Conservation (phyloP, 2,797 vertebrate species). For the Acanthornis magna region DNA sequence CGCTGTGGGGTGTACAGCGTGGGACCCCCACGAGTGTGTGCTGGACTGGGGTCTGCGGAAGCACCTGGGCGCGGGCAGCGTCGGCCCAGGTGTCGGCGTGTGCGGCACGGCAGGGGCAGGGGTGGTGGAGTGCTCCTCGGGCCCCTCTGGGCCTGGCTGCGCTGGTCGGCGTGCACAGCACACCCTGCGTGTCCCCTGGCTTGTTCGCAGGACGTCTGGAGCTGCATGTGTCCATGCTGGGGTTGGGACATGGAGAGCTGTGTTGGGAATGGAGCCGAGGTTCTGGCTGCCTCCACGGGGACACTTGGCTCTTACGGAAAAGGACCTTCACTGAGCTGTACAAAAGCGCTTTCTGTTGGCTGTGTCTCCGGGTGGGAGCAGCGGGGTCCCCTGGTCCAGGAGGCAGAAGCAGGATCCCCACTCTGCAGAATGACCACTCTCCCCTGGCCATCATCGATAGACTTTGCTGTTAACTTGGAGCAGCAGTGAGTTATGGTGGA, state of each 20-base stretch:
- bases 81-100: background rate
- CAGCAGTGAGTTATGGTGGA: background rate
- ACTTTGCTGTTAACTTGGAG: background rate
- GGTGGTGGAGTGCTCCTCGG: background rate
- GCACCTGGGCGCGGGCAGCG: accelerated
- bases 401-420: background rate
- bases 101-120: background rate
- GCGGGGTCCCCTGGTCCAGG: background rate
- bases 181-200: background rate
- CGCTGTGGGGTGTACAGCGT: accelerated
- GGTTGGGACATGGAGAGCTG: background rate
- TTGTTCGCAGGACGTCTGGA: accelerated
- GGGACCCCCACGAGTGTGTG: accelerated
- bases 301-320: background rate
- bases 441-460: background rate
- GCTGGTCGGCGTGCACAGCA: accelerated
- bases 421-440: background rate
- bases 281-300: background rate
- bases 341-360: background rate
- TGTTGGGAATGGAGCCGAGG: background rate
- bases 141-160: background rate
- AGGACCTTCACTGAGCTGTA: background rate
- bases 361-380: background rate
- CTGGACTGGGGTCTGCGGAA: background rate
- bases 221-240: accelerated